A percentile compares a stretch with the other conserved stretches of the same genome.
Conservation (phyloP, 2,113 vertebrate species). For the Festucalex cinctus region DNA sequence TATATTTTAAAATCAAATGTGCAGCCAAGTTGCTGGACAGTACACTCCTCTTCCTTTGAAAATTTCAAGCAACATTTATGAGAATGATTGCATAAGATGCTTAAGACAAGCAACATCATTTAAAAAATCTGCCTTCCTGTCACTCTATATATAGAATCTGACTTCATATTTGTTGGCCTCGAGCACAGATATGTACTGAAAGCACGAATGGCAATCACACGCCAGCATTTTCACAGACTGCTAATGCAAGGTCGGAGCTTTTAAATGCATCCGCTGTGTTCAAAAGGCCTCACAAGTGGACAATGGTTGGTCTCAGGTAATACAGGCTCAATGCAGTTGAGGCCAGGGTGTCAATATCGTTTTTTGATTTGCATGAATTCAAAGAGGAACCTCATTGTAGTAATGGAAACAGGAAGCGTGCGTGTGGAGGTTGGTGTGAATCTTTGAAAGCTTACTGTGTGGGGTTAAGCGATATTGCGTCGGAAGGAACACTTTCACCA, state of each 20-base stretch:
- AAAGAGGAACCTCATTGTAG: conserved; percentile 7
- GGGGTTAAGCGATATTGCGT: background rate
- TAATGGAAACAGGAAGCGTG: conserved; percentile 5
- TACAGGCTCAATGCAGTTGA: background rate
- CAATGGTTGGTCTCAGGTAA: background rate
- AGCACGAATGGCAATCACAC: background rate
- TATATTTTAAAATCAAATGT: background rate
- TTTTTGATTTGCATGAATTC: conserved; percentile 1
- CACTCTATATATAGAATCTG: conserved; percentile 4
- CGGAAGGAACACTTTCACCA: background rate
- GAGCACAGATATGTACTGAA: background rate
- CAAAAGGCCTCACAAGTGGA: background rate
- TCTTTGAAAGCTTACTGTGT: conserved; percentile 3
- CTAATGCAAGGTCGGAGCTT: background rate
- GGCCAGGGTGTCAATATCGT: background rate
- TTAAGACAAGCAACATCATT: background rate
- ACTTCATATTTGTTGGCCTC: background rate
- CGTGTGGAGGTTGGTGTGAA: background rate
- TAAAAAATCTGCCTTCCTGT: conserved; percentile 1
- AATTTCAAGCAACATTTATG: background rate
- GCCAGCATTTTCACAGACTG: background rate
- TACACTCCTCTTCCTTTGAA: background rate
- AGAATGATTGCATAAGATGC: background rate
- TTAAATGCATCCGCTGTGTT: background rate
- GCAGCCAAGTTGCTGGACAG: background rate